These are phyloP conservation scores for Nothocercus nigrocapillus DNA, from an alignment of 2,113 vertebrate species.

Conservation along the genomic window DNA sequence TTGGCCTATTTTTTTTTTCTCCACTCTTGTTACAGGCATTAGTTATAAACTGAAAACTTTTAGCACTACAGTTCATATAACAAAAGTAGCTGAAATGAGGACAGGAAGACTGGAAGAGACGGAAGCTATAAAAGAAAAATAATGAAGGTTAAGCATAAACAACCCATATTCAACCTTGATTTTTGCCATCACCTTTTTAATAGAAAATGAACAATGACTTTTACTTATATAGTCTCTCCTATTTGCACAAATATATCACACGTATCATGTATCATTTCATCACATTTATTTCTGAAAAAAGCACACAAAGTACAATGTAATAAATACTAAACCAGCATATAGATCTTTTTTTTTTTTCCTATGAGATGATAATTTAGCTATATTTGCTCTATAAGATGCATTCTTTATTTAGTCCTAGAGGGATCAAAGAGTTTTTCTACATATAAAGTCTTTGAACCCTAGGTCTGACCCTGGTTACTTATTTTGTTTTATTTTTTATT, in stretches of 20 bases:
- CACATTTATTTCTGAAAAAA: background rate
- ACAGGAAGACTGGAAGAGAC: background rate
- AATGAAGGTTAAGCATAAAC: background rate
- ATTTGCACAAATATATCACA: background rate
- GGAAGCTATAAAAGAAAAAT: background rate
- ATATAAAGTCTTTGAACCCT: background rate
- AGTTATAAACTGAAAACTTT: background rate
- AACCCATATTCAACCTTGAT: background rate
- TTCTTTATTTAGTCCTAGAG: background rate
- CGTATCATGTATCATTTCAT: background rate
- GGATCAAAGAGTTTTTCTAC: background rate
- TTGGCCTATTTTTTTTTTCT: background rate
- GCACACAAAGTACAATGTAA: background rate
- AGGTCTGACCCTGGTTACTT: background rate
- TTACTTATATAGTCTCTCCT: background rate
- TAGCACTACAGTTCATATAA: background rate
- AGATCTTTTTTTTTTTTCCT: background rate
- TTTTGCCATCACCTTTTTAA: background rate
- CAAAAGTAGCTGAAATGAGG: background rate
- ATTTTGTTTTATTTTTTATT: background rate
- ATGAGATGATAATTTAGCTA: background rate
- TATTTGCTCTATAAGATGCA: background rate
- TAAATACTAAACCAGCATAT: background rate
- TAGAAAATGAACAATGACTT: background rate
- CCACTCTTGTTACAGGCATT: background rate